phyloP scores from a whole-genome alignment of 2,113 vertebrate genomes.

The Phoxinus phoxinus region DNA sequence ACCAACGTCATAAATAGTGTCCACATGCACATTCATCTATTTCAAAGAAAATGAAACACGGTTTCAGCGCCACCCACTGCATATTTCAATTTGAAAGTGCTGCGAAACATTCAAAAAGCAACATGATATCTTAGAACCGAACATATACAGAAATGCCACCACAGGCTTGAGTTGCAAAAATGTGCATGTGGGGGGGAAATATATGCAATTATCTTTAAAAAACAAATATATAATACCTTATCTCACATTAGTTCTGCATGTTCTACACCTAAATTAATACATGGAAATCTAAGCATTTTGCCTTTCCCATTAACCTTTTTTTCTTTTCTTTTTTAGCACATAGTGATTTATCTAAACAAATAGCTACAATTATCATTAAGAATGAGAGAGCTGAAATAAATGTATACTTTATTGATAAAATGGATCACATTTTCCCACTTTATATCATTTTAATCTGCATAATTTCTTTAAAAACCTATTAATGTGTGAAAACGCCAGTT shows the following conservation, averaged over 20 bases:
- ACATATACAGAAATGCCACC: background rate
- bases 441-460: background rate
- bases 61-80: background rate
- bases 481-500: background rate
- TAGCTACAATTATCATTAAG: background rate
- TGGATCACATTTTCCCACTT: background rate
- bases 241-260: background rate
- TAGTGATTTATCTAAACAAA: background rate
- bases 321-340: background rate
- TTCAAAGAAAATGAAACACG: background rate
- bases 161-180: background rate
- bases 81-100: background rate
- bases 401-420: background rate
- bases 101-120: background rate
- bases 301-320: background rate
- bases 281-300: background rate
- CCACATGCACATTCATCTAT: background rate
- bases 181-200: background rate
- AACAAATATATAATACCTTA: background rate
- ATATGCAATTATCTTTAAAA: background rate
- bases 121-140: background rate
- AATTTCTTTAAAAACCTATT: background rate
- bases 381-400: slow-evolving; percentile 20
- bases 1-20: background rate
- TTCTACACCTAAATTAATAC: background rate